A percentile compares a stretch with the other conserved stretches of the same genome.
Evolutionary conservation across 2,888 invertebrate species (phyloP).

Genomic region (Leucophenga maculata): DNA sequence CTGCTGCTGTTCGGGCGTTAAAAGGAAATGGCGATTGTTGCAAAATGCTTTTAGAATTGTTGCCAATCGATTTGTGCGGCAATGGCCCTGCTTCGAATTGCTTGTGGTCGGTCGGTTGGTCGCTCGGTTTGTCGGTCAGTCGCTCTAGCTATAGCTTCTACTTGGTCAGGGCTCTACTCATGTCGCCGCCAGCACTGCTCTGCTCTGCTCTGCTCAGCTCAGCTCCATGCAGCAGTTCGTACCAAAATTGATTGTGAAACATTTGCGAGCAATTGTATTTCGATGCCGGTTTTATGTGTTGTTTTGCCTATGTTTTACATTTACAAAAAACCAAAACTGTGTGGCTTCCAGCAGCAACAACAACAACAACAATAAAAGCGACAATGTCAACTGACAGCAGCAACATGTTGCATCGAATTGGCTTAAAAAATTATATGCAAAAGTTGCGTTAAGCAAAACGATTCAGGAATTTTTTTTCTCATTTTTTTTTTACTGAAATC

Average conservation of each 20-base stretch:
- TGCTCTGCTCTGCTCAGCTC: too few relatives aligned
- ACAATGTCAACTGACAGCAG: conserved; percentile 33
- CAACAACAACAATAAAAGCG: conserved; percentile 22
- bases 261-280: conserved; percentile 55
- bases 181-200: too few relatives aligned
- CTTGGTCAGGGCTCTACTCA: too few relatives aligned
- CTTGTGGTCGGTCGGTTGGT: background rate
- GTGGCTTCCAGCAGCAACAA: conserved; percentile 41
- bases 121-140: background rate
- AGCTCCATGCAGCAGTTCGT: conserved; percentile 36
- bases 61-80: conserved; percentile 61
- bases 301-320: conserved; percentile 38
- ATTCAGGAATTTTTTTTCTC: too few relatives aligned
- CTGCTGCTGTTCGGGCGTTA: conserved; percentile 16
- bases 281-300: conserved; percentile 13
- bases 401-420: conserved; percentile 49
- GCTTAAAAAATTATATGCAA: conserved; percentile 34
- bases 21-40: conserved; percentile 21
- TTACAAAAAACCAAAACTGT: conserved; percentile 47
- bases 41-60: conserved; percentile 52
- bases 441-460: too few relatives aligned
- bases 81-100: conserved; percentile 13
- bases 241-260: conserved; percentile 62
- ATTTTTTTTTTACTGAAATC: too few relatives aligned
- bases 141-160: background rate